Evolutionary conservation across 2,797 vertebrate genomes (phyloP), one percentile per base, ranked within the genome.

Genomic region (Microctenopoma steveboyesi): DNA sequence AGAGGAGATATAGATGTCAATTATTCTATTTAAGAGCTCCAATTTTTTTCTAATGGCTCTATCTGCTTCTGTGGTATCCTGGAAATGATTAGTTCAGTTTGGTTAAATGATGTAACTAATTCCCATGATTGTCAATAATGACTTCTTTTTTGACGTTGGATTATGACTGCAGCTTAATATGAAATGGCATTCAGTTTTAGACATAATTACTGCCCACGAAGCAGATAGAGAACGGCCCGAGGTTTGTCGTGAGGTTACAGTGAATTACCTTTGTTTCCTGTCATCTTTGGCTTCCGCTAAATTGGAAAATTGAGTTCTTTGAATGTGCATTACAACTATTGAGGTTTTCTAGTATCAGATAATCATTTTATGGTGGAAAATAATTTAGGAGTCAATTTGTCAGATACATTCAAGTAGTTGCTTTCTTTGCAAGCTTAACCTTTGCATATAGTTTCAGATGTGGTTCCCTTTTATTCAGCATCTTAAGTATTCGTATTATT

Each of bases 21-120:
- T 98, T 97, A 97, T 97, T 96, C 94, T 95, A 95, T 97, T 97
- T 95, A 95, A 96, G 95, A 95, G 94, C 93, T 92, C 93, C 93
- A 95, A 95, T 97, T 96, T 96, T 95, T 95, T 95, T 93, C 95
- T 96, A 97, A 97, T 96, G 95, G 94, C 94, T 95, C 94, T 95
- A 94, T 95, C 95, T 96, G 95, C 95, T 94, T 95, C 95, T 95
- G 96, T 92, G 92, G 95, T 95, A 96, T 98, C 96, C 96, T 96
- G 96, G 94, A 96, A 95, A 97, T 97, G 95, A 97, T 98, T 96
- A 95, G 94, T 95, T 95, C 91, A 93, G 43, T 96, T 97, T 96
- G 95, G 94, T 97, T 96, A 96, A 97, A 98, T 97, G 94, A 97
- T 96, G 95, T 95, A 95, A 96, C 95, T 97, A 95, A 97, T 97